phyloP scores from a whole-genome alignment of 1,140 invertebrate species.

The Hestina assimilis region DNA sequence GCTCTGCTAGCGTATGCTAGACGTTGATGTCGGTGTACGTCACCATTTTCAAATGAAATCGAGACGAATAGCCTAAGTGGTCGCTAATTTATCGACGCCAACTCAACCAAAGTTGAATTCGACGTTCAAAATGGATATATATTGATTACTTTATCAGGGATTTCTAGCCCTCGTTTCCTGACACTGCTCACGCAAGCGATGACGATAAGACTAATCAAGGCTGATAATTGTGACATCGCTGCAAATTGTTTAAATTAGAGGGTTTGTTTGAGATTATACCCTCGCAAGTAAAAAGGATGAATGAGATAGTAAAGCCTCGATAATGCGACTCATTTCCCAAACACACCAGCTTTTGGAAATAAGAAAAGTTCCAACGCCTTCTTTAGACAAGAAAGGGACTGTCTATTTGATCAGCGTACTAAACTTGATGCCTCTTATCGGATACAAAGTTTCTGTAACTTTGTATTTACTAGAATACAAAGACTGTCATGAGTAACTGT shows the following conservation, averaged over 20 bases:
- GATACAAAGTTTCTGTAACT: constrained; percentile 43
- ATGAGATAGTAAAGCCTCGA: constrained; percentile 31
- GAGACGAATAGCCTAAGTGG: constrained; percentile 18
- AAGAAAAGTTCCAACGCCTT: constrained; percentile 66
- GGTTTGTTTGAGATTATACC: constrained; percentile 32
- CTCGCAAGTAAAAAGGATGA: constrained; percentile 44
- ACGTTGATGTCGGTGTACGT: constrained; percentile 42
- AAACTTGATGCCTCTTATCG: constrained; percentile 70
- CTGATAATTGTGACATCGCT: constrained; percentile 34
- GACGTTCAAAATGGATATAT: constrained; percentile 3
- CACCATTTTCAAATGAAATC: constrained; percentile 41
- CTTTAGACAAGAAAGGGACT: constrained; percentile 65
- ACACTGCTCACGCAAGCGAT: constrained; percentile 29
- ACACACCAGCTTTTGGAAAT: constrained; percentile 57
- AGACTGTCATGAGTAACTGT: constrained; percentile 54
- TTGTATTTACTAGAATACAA: constrained; percentile 65
- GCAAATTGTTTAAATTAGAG: constrained; percentile 34
- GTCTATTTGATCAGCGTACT: constrained; percentile 45
- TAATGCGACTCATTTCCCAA: constrained; percentile 72
- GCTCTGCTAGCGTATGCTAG: constrained; percentile 35
- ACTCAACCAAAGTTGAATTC: constrained; percentile 29
- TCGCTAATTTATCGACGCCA: constrained; percentile 17
- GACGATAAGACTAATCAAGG: constrained; percentile 37
- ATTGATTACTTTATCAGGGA: constrained; percentile 13
- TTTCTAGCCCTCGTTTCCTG: constrained; percentile 25